phyloP scores from a whole-genome alignment of 2,888 invertebrate species.

The Parapristionchus giblindavisi region DNA sequence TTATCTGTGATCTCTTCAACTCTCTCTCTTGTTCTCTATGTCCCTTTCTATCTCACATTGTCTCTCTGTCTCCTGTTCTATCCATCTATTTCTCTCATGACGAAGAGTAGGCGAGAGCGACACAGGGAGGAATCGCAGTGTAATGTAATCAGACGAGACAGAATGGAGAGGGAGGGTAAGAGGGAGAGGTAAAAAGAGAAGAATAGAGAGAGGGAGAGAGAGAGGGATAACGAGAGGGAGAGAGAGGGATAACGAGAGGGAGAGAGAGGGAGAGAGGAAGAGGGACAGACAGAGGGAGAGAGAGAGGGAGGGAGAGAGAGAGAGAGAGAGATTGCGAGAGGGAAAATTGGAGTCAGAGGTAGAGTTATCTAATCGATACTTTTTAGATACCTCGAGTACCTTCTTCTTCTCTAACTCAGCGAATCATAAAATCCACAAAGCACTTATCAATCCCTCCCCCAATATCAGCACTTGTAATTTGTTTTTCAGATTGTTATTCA shows the following conservation, averaged over 20 bases:
- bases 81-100: not conserved
- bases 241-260: constrained; percentile 1
- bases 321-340: not conserved
- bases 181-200: not conserved
- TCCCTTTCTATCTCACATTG: not conserved
- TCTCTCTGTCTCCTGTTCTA: constrained; percentile 20
- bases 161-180: not conserved
- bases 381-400: no score
- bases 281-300: not conserved
- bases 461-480: no score
- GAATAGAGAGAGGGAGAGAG: not conserved
- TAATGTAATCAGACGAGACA: constrained; percentile 13
- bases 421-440: no score
- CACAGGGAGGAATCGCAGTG: constrained; percentile 24
- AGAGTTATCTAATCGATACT: no score
- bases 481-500: no score
- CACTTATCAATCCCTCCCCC: no score
- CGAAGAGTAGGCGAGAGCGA: constrained; percentile 31
- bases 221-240: not conserved
- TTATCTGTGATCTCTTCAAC: no score
- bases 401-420: no score
- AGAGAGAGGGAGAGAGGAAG: no score
- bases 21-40: not conserved
- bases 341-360: no score
- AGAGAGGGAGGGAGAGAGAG: not conserved